Conservation (phyloP, 2,888 invertebrate genomes). For the Megastigmus dorsalis region DNA sequence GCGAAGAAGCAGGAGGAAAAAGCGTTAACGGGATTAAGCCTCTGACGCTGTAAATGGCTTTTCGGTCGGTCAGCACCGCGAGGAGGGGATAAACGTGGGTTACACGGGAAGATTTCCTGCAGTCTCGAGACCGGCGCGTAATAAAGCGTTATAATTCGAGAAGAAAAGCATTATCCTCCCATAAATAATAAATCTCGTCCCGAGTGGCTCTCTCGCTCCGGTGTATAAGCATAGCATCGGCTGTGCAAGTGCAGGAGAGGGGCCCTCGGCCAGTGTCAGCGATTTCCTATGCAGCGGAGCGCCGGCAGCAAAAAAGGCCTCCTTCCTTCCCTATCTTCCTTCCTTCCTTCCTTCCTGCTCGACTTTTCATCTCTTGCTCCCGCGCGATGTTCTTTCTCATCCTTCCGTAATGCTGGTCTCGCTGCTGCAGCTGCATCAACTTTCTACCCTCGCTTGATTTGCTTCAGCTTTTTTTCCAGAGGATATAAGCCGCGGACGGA, state of each 20-base stretch:
- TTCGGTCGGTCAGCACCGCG: conserved; percentile 7
- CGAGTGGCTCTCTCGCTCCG: conserved; percentile 9
- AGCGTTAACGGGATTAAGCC: conserved; percentile 37
- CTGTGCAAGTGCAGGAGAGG: no score
- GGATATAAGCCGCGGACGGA: not conserved
- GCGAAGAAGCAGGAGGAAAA: not conserved
- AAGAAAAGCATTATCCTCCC: conserved; percentile 50
- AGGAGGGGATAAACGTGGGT: not conserved
- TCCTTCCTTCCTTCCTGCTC: not conserved
- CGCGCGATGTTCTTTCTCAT: no score
- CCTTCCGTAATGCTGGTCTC: no score
- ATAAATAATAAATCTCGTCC: conserved; percentile 53
- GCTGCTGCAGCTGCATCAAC: not conserved
- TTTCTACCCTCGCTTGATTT: not conserved
- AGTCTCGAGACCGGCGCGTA: no score
- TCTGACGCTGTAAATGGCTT: conserved; percentile 34
- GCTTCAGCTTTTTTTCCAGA: not conserved
- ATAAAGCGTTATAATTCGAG: conserved; percentile 53
- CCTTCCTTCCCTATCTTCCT: not conserved
- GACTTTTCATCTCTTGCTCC: no score
- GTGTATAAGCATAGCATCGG: no score
- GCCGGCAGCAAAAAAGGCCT: conserved; percentile 20
- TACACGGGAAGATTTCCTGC: no score
- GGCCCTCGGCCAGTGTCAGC: conserved; percentile 38
- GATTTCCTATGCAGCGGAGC: conserved; percentile 40